Evolutionary conservation across 2,888 invertebrate genomes (phyloP).

Genomic region (Sericinus montela): DNA sequence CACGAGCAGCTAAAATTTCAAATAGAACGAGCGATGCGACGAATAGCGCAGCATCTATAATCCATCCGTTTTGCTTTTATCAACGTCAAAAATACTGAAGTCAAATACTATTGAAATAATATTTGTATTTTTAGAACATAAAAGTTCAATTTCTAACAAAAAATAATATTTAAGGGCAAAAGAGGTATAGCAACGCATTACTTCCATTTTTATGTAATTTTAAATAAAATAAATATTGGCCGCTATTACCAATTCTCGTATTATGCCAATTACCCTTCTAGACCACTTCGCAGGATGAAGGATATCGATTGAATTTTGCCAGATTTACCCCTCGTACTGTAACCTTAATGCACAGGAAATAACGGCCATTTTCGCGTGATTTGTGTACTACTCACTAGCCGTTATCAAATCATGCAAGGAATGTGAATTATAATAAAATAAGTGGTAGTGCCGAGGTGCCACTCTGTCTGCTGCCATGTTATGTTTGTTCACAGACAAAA

Average conservation of each 20-base stretch:
- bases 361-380: constrained; percentile 64
- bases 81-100: constrained; percentile 1
- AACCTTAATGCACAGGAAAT: constrained; percentile 50
- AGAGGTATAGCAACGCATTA: no score
- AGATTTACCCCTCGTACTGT: constrained; percentile 60
- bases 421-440: constrained; percentile 40
- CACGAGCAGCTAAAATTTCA: not conserved
- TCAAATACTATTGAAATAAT: no score
- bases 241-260: constrained; percentile 63
- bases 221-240: constrained; percentile 37
- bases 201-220: no score
- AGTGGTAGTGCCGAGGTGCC: constrained; percentile 60
- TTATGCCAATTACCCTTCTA: constrained; percentile 51
- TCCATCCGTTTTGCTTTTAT: constrained; percentile 1
- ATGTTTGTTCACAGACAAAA: constrained; percentile 7
- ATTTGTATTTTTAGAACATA: no score
- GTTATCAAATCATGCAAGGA: constrained; percentile 61
- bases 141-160: no score
- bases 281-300: constrained; percentile 41
- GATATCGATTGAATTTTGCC: constrained; percentile 62
- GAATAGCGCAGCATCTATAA: not conserved
- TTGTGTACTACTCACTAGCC: constrained; percentile 61
- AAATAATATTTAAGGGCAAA: no score
- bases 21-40: not conserved
- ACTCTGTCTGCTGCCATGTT: constrained; percentile 38